Evolutionary conservation across 2,888 invertebrate genomes (phyloP), one percentile per base, ranked within the genome.

Genomic region (Chydorus sphaericus): DNA sequence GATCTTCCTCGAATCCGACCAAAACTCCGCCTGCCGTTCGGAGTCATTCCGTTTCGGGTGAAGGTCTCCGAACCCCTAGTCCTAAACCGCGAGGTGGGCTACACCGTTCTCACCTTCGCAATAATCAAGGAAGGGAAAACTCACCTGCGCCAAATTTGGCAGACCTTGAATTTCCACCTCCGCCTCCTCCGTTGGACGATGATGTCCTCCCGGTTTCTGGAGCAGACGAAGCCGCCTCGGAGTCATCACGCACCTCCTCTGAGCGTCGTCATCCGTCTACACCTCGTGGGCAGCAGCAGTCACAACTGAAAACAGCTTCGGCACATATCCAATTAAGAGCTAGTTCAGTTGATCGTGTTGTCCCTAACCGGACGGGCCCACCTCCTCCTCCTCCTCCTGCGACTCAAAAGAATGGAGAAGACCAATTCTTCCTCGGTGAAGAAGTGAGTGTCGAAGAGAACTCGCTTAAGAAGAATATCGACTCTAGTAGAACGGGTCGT

Each of bases 91-190:
- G 44, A 14, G 23, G n/a, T 23, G 28, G 44, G 14, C 14, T 18
- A 36, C 30, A 28, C 39, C 30, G 29, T 7, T 38, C 37, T 16
- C 36, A 36, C 18, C n/a, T n/a, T n/a, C 31, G 36, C 26, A 53
- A 38, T 28, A 31, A 31, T 2, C 48, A 48, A 18, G 4, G 30
- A 1, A 31, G 48, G 11, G 55, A 55, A 55, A 36, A 23, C 3
- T 55, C 55, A 11, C 55, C 55, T 10, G 55, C 49, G 14, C 52
- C 36, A 14, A 52, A 52, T 20, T n/a, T 49, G 16, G 85, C 86
- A 4, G 87, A 89, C 67, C 73, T 90, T 30, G 89, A 90, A 68
- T 89, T 89, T 70, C 59, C 58, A 14, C 60, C 62, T 8, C 57
- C 58, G 6, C 58, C 62, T 16, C 63, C 64, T 8, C 52, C 52